Conservation (phyloP, 2,113 vertebrate genomes). For the Semnornis frantzii region DNA sequence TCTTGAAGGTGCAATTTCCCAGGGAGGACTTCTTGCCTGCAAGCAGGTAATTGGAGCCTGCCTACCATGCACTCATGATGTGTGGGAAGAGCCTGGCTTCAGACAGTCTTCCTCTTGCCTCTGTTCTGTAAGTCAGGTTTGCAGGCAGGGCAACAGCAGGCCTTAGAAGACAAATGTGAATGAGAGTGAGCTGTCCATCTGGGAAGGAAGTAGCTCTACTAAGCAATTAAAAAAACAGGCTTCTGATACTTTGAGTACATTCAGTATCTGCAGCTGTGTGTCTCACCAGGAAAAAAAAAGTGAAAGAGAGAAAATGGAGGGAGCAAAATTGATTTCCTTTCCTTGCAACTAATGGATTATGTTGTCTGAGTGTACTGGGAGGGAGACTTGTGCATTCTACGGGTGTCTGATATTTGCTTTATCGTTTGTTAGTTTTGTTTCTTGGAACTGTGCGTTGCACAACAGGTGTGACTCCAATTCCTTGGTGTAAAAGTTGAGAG, state of each 20-base stretch:
- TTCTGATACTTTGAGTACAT: background rate
- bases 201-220: background rate
- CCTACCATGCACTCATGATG: accelerated
- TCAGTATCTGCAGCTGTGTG: background rate
- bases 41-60: background rate
- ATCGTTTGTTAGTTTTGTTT: background rate
- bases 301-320: background rate
- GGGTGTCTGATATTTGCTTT: background rate
- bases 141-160: background rate
- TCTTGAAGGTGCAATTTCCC: background rate
- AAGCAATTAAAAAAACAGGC: background rate
- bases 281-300: background rate
- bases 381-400: background rate
- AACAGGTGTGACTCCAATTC: background rate
- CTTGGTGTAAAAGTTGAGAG: background rate
- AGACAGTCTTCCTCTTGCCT: accelerated
- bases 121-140: background rate
- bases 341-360: background rate
- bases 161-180: background rate
- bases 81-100: background rate
- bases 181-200: background rate
- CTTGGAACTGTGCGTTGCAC: background rate
- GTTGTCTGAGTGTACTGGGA: background rate
- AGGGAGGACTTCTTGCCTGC: background rate
- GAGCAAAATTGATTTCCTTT: background rate